Conservation (phyloP, 2,113 vertebrate species). For the Tympanuchus pallidicinctus region DNA sequence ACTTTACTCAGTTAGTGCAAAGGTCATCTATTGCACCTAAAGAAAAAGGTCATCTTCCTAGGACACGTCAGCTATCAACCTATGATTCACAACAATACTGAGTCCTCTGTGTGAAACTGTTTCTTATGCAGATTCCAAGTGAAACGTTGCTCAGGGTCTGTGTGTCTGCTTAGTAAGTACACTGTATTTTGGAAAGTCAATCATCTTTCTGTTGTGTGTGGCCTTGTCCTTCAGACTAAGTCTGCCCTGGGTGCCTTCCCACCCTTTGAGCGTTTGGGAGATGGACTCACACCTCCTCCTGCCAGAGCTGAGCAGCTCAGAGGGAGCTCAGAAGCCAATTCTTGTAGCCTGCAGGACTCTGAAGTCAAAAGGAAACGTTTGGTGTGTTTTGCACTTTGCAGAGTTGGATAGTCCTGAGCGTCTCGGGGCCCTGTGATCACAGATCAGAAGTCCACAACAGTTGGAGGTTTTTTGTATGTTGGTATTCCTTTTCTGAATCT, state of each 20-base stretch:
- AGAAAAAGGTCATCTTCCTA: background rate
- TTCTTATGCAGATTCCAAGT: background rate
- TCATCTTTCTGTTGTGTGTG: background rate
- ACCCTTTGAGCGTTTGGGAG: background rate
- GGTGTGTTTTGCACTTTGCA: background rate
- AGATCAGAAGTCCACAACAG: background rate
- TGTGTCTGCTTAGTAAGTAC: rapidly evolving
- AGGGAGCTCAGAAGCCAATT: background rate
- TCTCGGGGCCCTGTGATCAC: background rate
- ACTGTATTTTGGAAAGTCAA: background rate
- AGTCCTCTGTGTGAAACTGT: background rate
- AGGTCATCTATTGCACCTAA: background rate
- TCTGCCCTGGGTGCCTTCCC: background rate
- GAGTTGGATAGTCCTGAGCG: background rate
- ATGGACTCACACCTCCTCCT: background rate
- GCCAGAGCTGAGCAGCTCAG: background rate
- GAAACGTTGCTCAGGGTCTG: background rate
- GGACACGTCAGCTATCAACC: background rate
- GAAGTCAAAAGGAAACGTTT: background rate
- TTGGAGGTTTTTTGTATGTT: background rate
- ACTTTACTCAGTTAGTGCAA: background rate
- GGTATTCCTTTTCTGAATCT: background rate
- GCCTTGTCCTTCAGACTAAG: background rate
- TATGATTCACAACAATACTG: background rate
- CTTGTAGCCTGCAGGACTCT: background rate